Percentiles rank a stretch among this genome's conserved stretches.
Evolutionary conservation across 2,113 vertebrate species (phyloP).

Genomic region (Scomber scombrus): DNA sequence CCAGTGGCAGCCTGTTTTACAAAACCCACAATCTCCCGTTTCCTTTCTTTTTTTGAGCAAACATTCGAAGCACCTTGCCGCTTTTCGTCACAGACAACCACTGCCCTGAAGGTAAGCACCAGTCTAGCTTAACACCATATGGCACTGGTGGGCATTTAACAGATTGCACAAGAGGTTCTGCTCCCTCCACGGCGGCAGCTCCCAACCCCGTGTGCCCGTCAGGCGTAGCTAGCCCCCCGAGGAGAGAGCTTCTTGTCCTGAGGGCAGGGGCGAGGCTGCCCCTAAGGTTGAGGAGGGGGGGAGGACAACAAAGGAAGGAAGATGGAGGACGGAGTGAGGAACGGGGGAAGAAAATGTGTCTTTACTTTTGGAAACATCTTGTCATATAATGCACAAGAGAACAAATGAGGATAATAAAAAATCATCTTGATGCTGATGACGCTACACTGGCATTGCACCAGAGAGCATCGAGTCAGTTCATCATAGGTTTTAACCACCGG

Average conservation of each 20-base stretch:
- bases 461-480: neutral
- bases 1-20: neutral
- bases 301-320: slow-evolving; percentile 35
- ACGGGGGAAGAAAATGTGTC: neutral
- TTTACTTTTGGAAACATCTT: neutral
- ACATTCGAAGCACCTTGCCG: slow-evolving; percentile 3
- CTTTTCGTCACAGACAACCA: neutral
- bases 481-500: neutral
- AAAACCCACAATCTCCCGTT: neutral
- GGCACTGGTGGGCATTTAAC: slow-evolving; percentile 35
- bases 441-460: slow-evolving; percentile 2
- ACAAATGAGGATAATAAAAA: neutral
- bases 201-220: slow-evolving; percentile 12
- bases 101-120: slow-evolving; percentile 19
- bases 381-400: neutral
- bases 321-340: neutral
- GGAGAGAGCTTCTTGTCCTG: slow-evolving; percentile 34
- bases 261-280: slow-evolving; percentile 50
- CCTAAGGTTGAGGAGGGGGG: neutral
- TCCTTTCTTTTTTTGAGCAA: neutral
- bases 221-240: slow-evolving; percentile 32
- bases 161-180: slow-evolving; percentile 31
- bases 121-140: slow-evolving; percentile 8
- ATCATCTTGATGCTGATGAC: neutral
- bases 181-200: slow-evolving; percentile 25